Percentiles rank a stretch among this genome's conserved stretches.
phyloP scores from a whole-genome alignment of 2,797 vertebrate genomes.

The Threskiornis aethiopicus region DNA sequence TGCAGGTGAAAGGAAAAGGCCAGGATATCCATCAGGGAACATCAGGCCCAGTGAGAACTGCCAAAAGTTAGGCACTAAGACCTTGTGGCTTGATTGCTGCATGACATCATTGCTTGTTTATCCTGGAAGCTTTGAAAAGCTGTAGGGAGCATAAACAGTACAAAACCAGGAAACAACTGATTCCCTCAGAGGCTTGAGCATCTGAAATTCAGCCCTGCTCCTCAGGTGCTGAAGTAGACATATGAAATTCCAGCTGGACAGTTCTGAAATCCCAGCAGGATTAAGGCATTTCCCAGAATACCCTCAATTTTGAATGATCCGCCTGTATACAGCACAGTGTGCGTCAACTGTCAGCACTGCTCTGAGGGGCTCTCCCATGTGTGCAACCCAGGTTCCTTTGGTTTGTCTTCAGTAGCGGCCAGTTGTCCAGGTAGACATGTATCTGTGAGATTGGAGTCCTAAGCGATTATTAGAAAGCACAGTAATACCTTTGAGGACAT shows the following conservation, averaged over 20 bases:
- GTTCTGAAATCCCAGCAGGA: neutral
- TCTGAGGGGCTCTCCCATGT: neutral
- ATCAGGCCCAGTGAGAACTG: neutral
- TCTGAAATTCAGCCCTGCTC: neutral
- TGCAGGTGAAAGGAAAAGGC: neutral
- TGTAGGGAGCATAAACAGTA: neutral
- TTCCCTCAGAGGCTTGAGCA: neutral
- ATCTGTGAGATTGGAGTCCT: neutral
- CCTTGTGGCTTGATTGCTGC: neutral
- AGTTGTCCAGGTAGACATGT: too few species aligned
- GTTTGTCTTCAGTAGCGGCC: neutral
- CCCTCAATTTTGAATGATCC: neutral
- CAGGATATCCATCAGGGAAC: neutral
- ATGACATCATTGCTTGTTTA: neutral
- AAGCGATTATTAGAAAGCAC: neutral
- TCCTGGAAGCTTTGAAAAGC: neutral
- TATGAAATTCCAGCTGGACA: neutral
- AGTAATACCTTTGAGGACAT: neutral
- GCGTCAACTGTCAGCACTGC: neutral
- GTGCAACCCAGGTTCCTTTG: neutral
- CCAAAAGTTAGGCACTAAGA: neutral
- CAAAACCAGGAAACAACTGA: neutral
- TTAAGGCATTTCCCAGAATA: neutral
- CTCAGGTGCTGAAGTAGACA: neutral
- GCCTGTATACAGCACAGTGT: neutral